Evolutionary conservation across 2,797 vertebrate species (phyloP).

Genomic region (Onychomys torridus): DNA sequence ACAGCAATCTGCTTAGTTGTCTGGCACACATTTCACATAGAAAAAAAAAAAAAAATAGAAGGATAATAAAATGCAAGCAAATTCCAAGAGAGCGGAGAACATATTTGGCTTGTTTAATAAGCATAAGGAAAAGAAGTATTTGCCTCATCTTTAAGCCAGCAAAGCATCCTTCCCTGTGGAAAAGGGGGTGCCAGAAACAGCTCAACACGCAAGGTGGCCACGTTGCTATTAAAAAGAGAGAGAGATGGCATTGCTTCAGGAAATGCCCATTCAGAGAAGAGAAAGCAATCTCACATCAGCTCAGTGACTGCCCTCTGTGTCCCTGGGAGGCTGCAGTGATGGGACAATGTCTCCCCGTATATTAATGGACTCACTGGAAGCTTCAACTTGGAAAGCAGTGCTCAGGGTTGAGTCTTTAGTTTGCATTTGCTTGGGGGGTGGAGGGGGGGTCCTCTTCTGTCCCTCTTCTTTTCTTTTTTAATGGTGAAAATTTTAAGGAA

Average conservation of each 20-base stretch:
- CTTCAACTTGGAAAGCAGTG: not conserved
- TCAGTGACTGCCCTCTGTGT: not conserved
- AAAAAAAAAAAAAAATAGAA: slow-evolving; percentile 45
- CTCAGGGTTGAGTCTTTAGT: slow-evolving; percentile 13
- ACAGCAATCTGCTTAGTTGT: not conserved
- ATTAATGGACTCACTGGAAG: not conserved
- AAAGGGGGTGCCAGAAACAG: slow-evolving; percentile 47
- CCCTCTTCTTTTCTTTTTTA: not conserved
- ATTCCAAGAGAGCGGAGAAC: slow-evolving; percentile 59
- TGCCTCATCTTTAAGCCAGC: slow-evolving; percentile 70
- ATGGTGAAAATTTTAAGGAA: not conserved
- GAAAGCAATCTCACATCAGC: slow-evolving; percentile 11
- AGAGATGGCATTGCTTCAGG: not conserved
- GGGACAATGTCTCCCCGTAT: not conserved
- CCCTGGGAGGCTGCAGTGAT: not conserved
- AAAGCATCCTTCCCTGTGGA: slow-evolving; percentile 72
- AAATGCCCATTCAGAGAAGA: slow-evolving; percentile 46
- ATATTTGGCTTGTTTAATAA: slow-evolving; percentile 51
- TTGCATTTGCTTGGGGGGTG: not conserved
- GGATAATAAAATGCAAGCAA: slow-evolving; percentile 66
- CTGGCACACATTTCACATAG: slow-evolving; percentile 43
- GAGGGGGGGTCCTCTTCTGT: too few species aligned
- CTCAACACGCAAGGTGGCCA: not conserved
- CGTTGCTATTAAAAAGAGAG: slow-evolving; percentile 32
- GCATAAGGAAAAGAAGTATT: slow-evolving; percentile 45